Evolutionary conservation across 2,888 invertebrate species (phyloP).

Genomic region (Vannuccia rotundouncinata): DNA sequence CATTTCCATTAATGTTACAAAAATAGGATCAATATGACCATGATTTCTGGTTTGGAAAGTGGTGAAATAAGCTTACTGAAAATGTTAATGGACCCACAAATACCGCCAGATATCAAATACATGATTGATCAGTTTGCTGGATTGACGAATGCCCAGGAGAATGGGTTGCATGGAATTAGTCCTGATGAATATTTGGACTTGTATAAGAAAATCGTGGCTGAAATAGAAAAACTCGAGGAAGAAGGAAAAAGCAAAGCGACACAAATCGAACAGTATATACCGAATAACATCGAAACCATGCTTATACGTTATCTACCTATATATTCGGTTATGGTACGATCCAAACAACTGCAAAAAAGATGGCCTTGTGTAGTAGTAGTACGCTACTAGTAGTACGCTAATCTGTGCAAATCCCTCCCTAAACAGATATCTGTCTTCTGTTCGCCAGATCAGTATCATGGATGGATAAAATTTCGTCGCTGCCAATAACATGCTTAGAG

Average conservation of each 20-base stretch:
- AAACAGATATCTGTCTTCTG: neutral
- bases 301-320: neutral
- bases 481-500: neutral
- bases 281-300: neutral
- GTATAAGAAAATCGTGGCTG: neutral
- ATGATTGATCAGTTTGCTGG: neutral
- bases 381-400: neutral
- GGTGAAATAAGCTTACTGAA: neutral
- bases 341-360: neutral
- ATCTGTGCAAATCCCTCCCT: neutral
- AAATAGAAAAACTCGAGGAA: neutral
- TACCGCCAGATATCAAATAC: too few relatives aligned
- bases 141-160: neutral
- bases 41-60: neutral
- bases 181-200: neutral
- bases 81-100: neutral
- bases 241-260: neutral
- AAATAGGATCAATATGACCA: neutral
- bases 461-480: neutral
- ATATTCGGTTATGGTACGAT: neutral
- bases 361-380: neutral
- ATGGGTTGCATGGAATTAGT: neutral
- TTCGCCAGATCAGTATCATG: neutral
- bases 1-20: neutral
- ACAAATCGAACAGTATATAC: neutral